Evolutionary conservation across 2,797 vertebrate species (phyloP), one percentile per base, ranked within the genome.

Genomic region (Euphonia xanthogaster): DNA sequence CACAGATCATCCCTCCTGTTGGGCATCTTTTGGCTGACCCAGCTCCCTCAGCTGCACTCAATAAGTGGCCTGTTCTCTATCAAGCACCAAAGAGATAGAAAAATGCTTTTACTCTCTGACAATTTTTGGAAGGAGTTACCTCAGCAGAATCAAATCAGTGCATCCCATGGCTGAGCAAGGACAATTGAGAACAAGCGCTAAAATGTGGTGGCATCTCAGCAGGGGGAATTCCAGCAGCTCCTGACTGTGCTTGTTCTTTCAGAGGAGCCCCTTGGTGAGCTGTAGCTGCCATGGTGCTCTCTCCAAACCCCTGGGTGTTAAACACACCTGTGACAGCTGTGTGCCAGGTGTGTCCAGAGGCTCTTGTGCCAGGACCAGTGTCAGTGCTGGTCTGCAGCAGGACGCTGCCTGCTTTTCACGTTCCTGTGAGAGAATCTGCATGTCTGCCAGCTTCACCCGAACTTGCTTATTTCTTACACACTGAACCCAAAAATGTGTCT

Each of bases 271-370:
- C 20, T 21, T 33, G 25, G 30, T 37, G 70, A 77, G 27, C 57
- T 40, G 15, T 66, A 35, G 50, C 28, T 84, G 66, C 31, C 11
- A 2, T 1, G 18, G 24, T 31, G 37, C 39, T 51, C 48, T 37
- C 1, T 2, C 58, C 35, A 48, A 47, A 48, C 12, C 7, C 14
- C 24, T 65, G 0, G 1, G 6, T 39, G 15, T 65, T 22, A 66
- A 65, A 58, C 21, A 10, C 0, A 1, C 7, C 0, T 2, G 4
- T 2, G 8, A 30, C 2, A 6, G 20, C 53, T 55, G 3, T 27
- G 42, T 55, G 30, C 45, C 30, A 14, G 8, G 7, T 1, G 0
- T 45, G 23, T 45, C 60, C 72, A 45, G 51, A 62, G 31, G 37
- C 23, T 80, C 16, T 54, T 47, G 18, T 63, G 48, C 33, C 40